A percentile compares a stretch with the other conserved stretches of the same genome.
Evolutionary conservation across 2,113 vertebrate species (phyloP).

Genomic region (Coryphaenoides rupestris): DNA sequence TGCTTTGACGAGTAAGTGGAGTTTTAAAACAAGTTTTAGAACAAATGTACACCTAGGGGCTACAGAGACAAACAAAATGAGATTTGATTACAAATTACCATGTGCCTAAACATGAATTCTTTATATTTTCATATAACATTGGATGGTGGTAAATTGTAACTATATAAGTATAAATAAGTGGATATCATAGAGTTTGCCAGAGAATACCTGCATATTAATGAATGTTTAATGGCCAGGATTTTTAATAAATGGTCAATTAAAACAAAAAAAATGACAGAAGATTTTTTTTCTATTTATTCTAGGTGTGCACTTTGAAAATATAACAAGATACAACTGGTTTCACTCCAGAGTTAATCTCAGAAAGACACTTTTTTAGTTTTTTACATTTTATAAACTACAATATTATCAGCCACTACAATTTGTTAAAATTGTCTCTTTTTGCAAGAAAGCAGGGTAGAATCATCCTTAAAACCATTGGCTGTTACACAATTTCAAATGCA

Average conservation of each 20-base stretch:
- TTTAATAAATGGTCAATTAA: constrained; percentile 8
- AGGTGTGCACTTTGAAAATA: too few relatives aligned
- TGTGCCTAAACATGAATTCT: constrained; percentile 39
- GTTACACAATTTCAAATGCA: too few relatives aligned
- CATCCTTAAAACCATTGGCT: too few relatives aligned
- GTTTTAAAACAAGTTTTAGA: constrained; percentile 46
- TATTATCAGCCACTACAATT: too few relatives aligned
- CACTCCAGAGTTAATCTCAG: too few relatives aligned
- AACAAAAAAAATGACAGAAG: constrained; percentile 2
- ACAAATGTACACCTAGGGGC: constrained; percentile 61
- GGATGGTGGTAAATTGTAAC: constrained; percentile 33
- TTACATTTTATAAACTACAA: too few relatives aligned
- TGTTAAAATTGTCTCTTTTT: too few relatives aligned
- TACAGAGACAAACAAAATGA: constrained; percentile 29
- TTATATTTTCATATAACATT: constrained; percentile 26
- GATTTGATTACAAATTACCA: constrained; percentile 42
- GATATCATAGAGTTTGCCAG: constrained; percentile 23
- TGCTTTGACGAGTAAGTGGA: constrained; percentile 57
- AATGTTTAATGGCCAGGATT: constrained; percentile 7
- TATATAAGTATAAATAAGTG: too few relatives aligned
- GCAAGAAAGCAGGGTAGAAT: too few relatives aligned
- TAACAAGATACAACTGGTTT: too few relatives aligned
- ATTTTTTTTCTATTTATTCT: constrained; percentile 9
- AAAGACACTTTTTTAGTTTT: too few relatives aligned
- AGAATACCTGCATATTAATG: constrained; percentile 20